Conservation (phyloP, 2,797 vertebrate genomes). For the Buphagus erythrorhynchus region DNA sequence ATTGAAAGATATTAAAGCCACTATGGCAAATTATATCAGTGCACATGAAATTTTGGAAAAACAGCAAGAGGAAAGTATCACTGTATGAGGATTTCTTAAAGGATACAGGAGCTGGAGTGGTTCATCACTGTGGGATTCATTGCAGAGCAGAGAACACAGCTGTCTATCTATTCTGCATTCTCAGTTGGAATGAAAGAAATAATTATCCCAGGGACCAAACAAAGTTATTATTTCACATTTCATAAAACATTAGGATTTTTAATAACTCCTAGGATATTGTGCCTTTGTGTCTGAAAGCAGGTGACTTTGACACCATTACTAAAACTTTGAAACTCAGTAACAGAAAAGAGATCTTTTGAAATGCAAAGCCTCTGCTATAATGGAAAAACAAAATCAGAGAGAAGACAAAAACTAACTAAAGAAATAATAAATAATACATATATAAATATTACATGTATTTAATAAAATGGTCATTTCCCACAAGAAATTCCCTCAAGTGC, state of each 20-base stretch:
- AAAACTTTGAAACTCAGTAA: not conserved
- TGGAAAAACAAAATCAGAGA: not conserved
- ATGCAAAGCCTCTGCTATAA: not conserved
- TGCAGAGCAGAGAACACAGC: not conserved
- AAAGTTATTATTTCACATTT: conserved; percentile 1
- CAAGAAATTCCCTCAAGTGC: not conserved
- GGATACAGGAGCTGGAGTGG: not conserved
- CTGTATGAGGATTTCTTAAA: not conserved
- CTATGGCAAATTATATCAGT: not conserved
- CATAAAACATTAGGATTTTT: not conserved
- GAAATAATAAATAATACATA: not conserved
- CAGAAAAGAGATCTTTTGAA: not conserved
- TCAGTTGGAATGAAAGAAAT: not conserved
- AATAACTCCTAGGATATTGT: not conserved
- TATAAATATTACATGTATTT: not conserved
- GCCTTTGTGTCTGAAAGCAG: not conserved
- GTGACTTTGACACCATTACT: not conserved
- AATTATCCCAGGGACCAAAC: not conserved
- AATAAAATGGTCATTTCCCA: not conserved
- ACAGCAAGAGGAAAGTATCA: not conserved
- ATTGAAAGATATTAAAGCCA: not conserved
- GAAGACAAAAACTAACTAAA: not conserved
- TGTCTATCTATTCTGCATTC: not conserved
- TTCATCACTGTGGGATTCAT: not conserved
- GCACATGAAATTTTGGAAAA: not conserved